Evolutionary conservation across 2,888 invertebrate species (phyloP).

Genomic region (Yponomeuta sedellus): DNA sequence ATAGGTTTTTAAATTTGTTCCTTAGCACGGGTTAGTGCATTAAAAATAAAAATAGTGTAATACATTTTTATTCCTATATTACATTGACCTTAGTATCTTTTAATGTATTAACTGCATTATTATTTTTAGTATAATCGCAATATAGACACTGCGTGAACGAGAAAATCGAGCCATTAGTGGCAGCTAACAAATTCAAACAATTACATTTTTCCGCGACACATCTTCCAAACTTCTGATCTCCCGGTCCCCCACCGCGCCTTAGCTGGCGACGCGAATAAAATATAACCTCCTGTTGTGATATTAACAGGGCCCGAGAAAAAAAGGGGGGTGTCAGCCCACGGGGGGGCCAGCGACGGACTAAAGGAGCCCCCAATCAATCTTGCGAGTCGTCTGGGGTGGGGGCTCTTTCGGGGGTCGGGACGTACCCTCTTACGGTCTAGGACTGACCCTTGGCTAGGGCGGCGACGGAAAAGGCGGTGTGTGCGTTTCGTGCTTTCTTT

Average conservation of each 20-base stretch:
- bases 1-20: too few species aligned
- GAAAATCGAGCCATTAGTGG: too few species aligned
- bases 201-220: neutral
- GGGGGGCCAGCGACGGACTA: constrained; percentile 72
- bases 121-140: too few species aligned
- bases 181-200: neutral
- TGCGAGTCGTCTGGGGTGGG: constrained; percentile 59
- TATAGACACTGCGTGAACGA: too few species aligned
- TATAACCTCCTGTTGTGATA: constrained; percentile 68
- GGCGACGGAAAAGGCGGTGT: constrained; percentile 56
- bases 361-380: constrained; percentile 77
- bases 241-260: constrained; percentile 48
- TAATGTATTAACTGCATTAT: too few species aligned
- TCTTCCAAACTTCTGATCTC: constrained; percentile 54
- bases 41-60: too few species aligned
- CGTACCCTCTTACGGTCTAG: constrained; percentile 68
- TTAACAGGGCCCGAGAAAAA: constrained; percentile 72
- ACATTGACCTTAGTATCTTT: too few species aligned
- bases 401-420: constrained; percentile 60
- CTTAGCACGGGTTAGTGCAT: too few species aligned
- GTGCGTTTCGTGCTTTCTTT: constrained; percentile 49
- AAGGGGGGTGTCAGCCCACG: constrained; percentile 62
- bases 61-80: too few species aligned
- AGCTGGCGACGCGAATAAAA: constrained; percentile 53
- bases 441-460: constrained; percentile 64